Percentiles rank a stretch among this genome's conserved stretches.
These are phyloP conservation scores for Sebastes iracundus DNA, from an alignment of 2,797 vertebrate genomes.

Conservation along the genomic window DNA sequence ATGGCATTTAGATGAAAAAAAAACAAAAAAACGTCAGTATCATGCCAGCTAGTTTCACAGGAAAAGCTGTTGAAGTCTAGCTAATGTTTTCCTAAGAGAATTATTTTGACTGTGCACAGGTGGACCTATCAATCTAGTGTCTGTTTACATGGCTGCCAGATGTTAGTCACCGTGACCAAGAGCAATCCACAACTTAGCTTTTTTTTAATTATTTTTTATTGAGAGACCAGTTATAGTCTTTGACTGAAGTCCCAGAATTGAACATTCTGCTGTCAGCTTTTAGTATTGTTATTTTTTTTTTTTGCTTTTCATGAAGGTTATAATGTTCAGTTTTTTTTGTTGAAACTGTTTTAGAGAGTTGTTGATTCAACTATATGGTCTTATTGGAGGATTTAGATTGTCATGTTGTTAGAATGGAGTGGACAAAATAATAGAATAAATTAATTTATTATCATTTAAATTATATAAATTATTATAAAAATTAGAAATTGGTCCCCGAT, in stretches of 20 bases:
- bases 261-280: not conserved
- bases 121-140: constrained; percentile 79
- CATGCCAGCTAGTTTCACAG: constrained; percentile 44
- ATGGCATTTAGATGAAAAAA: constrained; percentile 22
- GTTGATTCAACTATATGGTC: no score
- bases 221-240: not conserved
- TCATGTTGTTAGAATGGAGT: not conserved
- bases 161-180: constrained; percentile 72
- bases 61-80: constrained; percentile 61
- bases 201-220: not conserved
- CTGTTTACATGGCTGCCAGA: constrained; percentile 78
- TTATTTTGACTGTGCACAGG: constrained; percentile 76
- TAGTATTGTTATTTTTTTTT: not conserved
- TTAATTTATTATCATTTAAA: no score
- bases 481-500: no score
- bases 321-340: not conserved
- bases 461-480: no score
- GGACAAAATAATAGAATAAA: not conserved
- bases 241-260: not conserved
- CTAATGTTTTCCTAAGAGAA: constrained; percentile 65
- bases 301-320: not conserved
- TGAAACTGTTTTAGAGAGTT: no score
- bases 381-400: not conserved
- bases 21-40: not conserved
- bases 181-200: constrained; percentile 27